A percentile compares a stretch with the other conserved stretches of the same genome.
Conservation (phyloP, 2,113 vertebrate species). For the Etheostoma cragini region DNA sequence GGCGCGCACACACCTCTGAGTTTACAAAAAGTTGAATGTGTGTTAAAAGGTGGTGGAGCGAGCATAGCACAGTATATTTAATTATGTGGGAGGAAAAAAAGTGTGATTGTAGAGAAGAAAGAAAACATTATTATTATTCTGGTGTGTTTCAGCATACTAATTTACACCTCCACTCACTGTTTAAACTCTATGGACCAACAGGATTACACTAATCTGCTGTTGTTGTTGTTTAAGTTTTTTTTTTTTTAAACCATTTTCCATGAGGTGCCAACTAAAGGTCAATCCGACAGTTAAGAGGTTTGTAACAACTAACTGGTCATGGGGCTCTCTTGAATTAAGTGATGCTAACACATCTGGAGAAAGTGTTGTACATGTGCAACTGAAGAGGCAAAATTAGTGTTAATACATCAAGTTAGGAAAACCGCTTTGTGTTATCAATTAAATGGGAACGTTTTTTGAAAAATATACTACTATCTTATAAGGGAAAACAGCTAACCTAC, state of each 20-base stretch:
- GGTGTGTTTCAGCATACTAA: background rate
- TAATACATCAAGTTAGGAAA: background rate
- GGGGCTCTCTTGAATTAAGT: background rate
- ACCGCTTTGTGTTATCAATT: background rate
- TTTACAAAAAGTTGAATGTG: slow-evolving; percentile 47
- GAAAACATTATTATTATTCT: background rate
- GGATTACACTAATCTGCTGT: slow-evolving; percentile 5
- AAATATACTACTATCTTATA: background rate
- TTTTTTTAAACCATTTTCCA: background rate
- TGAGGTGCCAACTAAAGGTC: slow-evolving; percentile 8
- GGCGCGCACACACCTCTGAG: slow-evolving; percentile 57
- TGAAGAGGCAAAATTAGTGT: background rate
- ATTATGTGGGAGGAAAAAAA: slow-evolving; percentile 28
- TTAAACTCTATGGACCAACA: slow-evolving; percentile 17
- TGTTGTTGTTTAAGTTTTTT: background rate
- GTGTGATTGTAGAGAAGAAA: slow-evolving; percentile 27
- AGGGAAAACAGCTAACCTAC: background rate
- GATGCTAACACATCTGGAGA: background rate
- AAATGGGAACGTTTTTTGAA: too few relatives aligned
- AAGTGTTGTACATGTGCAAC: background rate
- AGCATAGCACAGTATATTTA: slow-evolving; percentile 12
- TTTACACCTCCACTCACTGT: background rate
- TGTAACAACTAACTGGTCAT: background rate
- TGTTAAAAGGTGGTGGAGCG: slow-evolving; percentile 44
- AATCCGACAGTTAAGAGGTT: slow-evolving; percentile 2